Percentiles rank a stretch among this genome's conserved stretches.
These are phyloP conservation scores for Philhelius pedissequus DNA, from an alignment of 2,888 invertebrate species.

Conservation along the genomic window DNA sequence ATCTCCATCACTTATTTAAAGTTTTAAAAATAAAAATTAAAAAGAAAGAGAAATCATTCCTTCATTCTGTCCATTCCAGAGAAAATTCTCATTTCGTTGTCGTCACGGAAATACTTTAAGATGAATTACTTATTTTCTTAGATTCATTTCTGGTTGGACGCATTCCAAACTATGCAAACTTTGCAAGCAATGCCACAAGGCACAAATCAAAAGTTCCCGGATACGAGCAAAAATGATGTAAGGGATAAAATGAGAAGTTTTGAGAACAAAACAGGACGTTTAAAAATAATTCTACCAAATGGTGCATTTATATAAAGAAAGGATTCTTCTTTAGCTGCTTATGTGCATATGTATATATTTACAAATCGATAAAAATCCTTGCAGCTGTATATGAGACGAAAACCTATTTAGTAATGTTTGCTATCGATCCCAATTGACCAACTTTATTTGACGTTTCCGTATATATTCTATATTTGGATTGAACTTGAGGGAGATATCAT, in stretches of 20 bases:
- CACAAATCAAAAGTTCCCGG: conserved; percentile 58
- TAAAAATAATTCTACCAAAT: conserved; percentile 32
- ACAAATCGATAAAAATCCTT: background rate
- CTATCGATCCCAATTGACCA: conserved; percentile 5
- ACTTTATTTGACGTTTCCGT: conserved; percentile 21
- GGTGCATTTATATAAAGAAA: conserved; percentile 2
- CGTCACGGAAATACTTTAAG: conserved; percentile 35
- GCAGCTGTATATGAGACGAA: background rate
- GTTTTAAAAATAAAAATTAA: background rate
- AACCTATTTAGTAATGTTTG: conserved; percentile 19
- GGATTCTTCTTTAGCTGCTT: background rate
- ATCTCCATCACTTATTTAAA: conserved; percentile 10
- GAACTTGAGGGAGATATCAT: conserved; percentile 34
- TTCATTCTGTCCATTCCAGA: background rate
- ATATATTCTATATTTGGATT: conserved; percentile 47
- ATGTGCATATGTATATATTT: no score
- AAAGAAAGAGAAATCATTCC: background rate
- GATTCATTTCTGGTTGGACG: conserved; percentile 44
- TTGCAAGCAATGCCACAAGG: conserved; percentile 48
- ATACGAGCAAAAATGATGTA: conserved; percentile 10
- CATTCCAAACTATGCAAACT: conserved; percentile 59
- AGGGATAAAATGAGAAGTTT: conserved; percentile 11
- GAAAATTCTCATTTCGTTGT: conserved; percentile 7
- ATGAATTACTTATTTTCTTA: conserved; percentile 46
- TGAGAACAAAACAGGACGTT: conserved; percentile 32